Percentiles rank a stretch among this genome's conserved stretches.
Conservation (phyloP, 2,113 vertebrate species). For the Cercocebus atys region DNA sequence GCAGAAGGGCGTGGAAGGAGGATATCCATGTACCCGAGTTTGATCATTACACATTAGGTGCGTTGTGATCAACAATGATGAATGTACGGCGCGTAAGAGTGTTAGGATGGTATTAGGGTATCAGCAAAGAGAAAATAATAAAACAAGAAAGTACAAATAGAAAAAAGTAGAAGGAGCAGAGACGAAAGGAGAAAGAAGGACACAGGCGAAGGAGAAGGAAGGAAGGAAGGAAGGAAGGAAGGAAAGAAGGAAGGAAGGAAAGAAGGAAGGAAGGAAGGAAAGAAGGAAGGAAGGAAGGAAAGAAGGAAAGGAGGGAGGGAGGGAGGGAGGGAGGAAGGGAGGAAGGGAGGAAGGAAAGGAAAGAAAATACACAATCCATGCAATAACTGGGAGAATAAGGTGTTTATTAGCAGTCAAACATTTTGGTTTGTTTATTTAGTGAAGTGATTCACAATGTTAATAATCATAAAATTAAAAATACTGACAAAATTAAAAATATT, state of each 20-base stretch:
- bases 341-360: background rate
- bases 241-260: rapidly evolving
- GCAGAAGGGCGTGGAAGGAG: no score
- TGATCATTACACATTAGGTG: background rate
- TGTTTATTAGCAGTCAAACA: background rate
- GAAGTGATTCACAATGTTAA: background rate
- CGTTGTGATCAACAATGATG: no score
- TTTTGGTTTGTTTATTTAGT: background rate
- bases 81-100: no score
- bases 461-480: constrained; percentile 3
- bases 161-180: no score
- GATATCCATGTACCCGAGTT: no score
- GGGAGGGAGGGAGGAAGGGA: rapidly evolving
- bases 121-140: no score
- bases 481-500: background rate
- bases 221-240: rapidly evolving
- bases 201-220: no score
- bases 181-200: no score
- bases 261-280: rapidly evolving
- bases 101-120: no score
- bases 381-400: background rate
- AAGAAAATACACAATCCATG: background rate
- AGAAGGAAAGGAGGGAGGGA: rapidly evolving
- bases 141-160: no score
- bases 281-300: rapidly evolving